Base-by-base conservation (phyloP, 2,888 invertebrate species). In the Salticus scenicus region DNA sequence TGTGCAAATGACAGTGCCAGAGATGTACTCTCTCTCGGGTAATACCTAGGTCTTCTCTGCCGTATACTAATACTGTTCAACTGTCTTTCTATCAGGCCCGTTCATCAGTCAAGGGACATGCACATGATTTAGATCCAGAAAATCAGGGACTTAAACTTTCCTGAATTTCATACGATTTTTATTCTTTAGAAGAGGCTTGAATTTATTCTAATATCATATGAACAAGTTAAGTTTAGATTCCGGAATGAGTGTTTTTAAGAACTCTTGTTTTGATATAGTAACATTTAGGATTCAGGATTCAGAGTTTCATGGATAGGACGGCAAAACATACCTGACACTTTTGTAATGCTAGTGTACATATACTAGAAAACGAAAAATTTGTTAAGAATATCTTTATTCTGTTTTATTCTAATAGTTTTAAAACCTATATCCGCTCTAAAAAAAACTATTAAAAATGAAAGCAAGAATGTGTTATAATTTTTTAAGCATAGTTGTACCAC, bases 21-120 rank as follows among this genome's bases (percentile, higher is more conserved):
- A 51, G 51, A 69, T 27, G 72, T 33, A 17, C 71, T 28, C 37
- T 69, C 83, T 84, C 83, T n/a, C 57, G 83, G 83, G 83, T 84
- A 84, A 84, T 84, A 84, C 57, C 20, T 28, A 10, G 72, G 24
- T n/a, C 64, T 24, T 41, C 57, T 28, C 83, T 84, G 83, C 83
- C 77, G 83, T 84, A 84, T 84, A 84, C 77, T 84, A 84, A 84
- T 84, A 84, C 57, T 5, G 20, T 20, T 12, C 57, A 84, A 84
- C 83, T 84, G 83, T 84, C 83, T 66, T 41, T 67, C 47, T 67
- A 41, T 73, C 77, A 73, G n/a, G 66, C 17, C 37, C 47, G 73
- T 69, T 84, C 83, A 84, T 84, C 83, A 84, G 83, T 84, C 83
- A 84, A 64, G 83, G 83, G 83, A 84, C 77, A 17, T 31, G 57